These are phyloP conservation scores for Halcyon chelicuti DNA, from an alignment of 2,797 vertebrate species.

Conservation along the genomic window DNA sequence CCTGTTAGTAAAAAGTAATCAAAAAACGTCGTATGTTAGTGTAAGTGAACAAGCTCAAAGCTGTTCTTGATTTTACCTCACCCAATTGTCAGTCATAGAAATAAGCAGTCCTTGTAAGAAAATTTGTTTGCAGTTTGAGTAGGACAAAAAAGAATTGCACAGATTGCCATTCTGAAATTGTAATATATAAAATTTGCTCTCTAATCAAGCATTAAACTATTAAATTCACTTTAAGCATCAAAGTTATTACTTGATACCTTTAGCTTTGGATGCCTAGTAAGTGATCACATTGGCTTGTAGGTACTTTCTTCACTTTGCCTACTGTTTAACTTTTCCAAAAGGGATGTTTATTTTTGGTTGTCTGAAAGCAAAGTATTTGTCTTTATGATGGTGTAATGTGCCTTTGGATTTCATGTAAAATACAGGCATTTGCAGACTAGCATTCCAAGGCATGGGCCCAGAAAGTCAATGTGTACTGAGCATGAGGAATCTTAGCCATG, in stretches of 20 bases:
- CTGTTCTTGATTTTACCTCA: background rate
- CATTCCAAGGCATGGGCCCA: background rate
- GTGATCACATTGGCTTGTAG: background rate
- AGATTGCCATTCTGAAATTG: background rate
- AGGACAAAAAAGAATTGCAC: background rate
- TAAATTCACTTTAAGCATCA: background rate
- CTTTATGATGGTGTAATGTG: background rate
- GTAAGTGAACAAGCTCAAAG: background rate
- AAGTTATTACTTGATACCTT: background rate
- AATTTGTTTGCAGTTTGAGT: background rate
- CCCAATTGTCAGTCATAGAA: background rate
- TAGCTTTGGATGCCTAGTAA: background rate
- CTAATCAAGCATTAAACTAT: background rate
- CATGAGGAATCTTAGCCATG: background rate
- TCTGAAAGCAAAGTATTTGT: background rate
- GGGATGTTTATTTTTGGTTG: background rate
- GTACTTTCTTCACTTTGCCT: background rate
- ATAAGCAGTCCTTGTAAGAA: background rate
- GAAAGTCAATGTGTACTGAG: background rate
- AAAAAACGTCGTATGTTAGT: background rate
- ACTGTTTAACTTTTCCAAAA: background rate
- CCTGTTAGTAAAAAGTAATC: background rate
- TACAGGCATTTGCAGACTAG: background rate
- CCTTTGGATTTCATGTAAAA: background rate
- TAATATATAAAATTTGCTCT: background rate